phyloP scores from a whole-genome alignment of 2,797 vertebrate species.

The Neoniphon sammara region DNA sequence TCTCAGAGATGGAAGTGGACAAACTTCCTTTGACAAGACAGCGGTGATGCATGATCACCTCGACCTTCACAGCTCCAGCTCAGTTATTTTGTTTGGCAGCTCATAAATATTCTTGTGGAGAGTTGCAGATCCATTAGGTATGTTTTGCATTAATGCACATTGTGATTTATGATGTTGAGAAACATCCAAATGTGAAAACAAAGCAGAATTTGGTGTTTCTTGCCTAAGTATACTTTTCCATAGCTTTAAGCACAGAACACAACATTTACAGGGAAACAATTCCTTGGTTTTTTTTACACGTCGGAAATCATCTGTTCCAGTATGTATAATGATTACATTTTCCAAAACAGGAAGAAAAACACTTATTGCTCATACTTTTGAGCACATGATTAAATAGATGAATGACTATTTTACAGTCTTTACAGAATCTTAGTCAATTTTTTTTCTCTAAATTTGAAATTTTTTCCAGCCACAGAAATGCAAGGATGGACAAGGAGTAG shows the following conservation, averaged over 20 bases:
- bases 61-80: neutral
- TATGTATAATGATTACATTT: neutral
- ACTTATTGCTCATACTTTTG: too few relatives aligned
- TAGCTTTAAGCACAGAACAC: neutral
- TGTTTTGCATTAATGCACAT: too few relatives aligned
- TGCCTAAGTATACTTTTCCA: neutral
- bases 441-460: too few relatives aligned
- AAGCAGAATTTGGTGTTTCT: neutral
- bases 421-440: too few relatives aligned
- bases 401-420: too few relatives aligned
- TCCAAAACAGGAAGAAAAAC: too few relatives aligned
- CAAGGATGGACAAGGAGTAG: too few relatives aligned
- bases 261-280: neutral
- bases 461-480: too few relatives aligned
- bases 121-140: neutral
- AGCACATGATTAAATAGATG: too few relatives aligned
- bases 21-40: neutral
- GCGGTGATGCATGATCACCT: neutral
- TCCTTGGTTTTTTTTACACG: too few relatives aligned
- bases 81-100: neutral
- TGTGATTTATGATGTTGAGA: neutral
- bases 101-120: neutral
- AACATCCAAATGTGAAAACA: conserved; percentile 12
- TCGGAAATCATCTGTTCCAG: too few relatives aligned
- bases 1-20: neutral